These are phyloP conservation scores for Lepas anatifera DNA, from an alignment of 2,888 invertebrate species.

Conservation along the genomic window DNA sequence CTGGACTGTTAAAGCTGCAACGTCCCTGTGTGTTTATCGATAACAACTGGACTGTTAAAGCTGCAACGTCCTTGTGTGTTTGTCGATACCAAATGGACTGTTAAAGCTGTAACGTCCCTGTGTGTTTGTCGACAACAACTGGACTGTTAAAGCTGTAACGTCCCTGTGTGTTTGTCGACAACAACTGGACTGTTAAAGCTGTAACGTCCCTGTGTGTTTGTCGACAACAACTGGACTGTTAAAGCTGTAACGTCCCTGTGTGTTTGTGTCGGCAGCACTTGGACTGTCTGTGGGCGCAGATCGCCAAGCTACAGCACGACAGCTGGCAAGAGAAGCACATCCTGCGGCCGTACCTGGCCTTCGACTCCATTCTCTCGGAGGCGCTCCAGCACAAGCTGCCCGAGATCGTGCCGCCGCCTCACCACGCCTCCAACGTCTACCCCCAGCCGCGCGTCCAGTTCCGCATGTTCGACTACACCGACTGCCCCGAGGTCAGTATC, in stretches of 20 bases:
- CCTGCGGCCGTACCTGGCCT: constrained; percentile 85
- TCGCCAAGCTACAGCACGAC: constrained; percentile 77
- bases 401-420: constrained; percentile 78
- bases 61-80: too few relatives aligned
- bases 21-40: too few relatives aligned
- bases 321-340: constrained; percentile 98
- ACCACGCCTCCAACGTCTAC: constrained; percentile 77
- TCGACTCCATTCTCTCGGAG: constrained; percentile 88
- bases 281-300: constrained; percentile 31
- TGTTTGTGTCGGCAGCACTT: constrained; percentile 20
- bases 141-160: too few relatives aligned
- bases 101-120: too few relatives aligned
- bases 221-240: constrained; percentile 24
- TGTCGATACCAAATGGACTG: too few relatives aligned
- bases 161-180: too few relatives aligned
- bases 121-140: too few relatives aligned
- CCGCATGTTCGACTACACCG: constrained; percentile 94
- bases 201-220: neutral
- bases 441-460: constrained; percentile 92
- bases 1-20: too few relatives aligned
- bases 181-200: neutral
- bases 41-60: too few relatives aligned
- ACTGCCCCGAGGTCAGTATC: constrained; percentile 69
- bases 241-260: neutral
- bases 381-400: constrained; percentile 92